phyloP scores from a whole-genome alignment of 2,797 vertebrate species.

The Lepus oiostolus region DNA sequence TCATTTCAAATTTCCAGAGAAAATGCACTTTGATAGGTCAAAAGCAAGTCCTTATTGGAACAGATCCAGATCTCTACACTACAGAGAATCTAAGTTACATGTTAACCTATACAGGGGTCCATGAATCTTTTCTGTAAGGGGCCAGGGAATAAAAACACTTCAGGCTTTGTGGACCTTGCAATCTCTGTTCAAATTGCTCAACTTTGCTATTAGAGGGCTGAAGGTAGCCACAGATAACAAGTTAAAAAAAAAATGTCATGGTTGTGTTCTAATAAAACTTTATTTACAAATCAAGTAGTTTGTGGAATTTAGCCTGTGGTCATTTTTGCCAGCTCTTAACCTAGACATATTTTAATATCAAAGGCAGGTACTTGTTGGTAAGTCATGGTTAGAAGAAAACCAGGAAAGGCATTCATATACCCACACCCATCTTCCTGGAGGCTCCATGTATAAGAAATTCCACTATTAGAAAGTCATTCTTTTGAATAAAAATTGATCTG shows the following conservation, averaged over 20 bases:
- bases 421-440: fast-evolving
- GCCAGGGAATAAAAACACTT: neutral
- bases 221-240: neutral
- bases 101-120: neutral
- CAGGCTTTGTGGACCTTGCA: neutral
- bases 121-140: neutral
- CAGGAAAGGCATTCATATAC: neutral
- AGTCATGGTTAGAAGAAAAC: neutral
- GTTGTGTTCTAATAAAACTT: neutral
- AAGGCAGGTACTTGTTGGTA: neutral
- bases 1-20: slow-evolving; percentile 28
- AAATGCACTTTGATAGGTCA: neutral
- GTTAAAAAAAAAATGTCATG: neutral
- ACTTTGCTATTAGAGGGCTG: neutral
- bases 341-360: neutral
- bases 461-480: slow-evolving; percentile 12
- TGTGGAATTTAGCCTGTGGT: neutral
- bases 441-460: neutral
- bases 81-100: neutral
- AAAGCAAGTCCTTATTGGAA: neutral
- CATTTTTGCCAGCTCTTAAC: neutral
- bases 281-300: neutral
- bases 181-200: neutral
- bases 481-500: neutral
- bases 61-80: neutral